Conservation (phyloP, 2,113 vertebrate species). For the Cichladusa arquata region DNA sequence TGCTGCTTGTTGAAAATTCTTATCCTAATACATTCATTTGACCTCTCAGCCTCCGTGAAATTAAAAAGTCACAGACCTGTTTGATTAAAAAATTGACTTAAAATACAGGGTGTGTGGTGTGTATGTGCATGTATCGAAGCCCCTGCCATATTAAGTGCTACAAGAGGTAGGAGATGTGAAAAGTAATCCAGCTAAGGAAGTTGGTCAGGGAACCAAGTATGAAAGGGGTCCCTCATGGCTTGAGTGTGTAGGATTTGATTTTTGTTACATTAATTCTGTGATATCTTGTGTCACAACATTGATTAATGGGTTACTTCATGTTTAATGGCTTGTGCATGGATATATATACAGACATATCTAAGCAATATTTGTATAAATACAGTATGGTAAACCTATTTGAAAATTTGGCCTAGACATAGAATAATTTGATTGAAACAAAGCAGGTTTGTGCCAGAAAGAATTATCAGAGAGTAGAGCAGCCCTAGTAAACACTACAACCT, state of each 20-base stretch:
- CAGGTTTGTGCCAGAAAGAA: neutral
- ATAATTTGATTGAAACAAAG: neutral
- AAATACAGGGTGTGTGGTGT: neutral
- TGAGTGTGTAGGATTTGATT: neutral
- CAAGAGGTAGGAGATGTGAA: neutral
- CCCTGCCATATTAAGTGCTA: neutral
- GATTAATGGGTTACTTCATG: neutral
- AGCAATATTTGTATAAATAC: neutral
- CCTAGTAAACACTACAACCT: neutral
- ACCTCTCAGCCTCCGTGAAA: neutral
- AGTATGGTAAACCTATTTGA: neutral
- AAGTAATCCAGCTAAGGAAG: neutral
- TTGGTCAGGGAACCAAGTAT: neutral
- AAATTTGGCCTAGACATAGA: neutral
- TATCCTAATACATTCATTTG: slow-evolving; percentile 31
- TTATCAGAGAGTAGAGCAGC: neutral
- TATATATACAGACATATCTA: neutral
- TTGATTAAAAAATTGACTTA: neutral
- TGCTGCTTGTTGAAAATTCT: slow-evolving; percentile 37
- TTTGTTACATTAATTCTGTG: neutral
- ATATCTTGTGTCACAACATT: neutral
- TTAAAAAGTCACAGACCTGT: slow-evolving; percentile 1
- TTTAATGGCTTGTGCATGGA: neutral
- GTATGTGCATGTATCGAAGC: neutral
- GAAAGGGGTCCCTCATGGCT: neutral